A percentile compares a stretch with the other conserved stretches of the same genome.
These are phyloP conservation scores for Helobdella robusta DNA, from an alignment of 2,888 invertebrate genomes.

Conservation along the genomic window DNA sequence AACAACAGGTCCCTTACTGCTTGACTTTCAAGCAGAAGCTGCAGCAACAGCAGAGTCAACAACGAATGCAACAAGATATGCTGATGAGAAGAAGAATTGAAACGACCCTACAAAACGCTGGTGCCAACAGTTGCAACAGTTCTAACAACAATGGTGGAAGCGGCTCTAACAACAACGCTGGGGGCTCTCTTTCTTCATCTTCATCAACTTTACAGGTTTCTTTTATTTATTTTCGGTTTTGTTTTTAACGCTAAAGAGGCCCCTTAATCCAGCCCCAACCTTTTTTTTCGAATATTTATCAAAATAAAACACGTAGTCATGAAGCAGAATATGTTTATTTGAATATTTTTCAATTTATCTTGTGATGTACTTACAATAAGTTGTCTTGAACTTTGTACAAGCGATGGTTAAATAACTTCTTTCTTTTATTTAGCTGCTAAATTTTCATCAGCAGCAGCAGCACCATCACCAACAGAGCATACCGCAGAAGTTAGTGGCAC, in stretches of 20 bases:
- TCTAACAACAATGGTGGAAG: slow-evolving; percentile 41
- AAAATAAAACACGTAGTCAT: neutral
- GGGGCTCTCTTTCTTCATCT: slow-evolving; percentile 6
- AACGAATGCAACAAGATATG: slow-evolving; percentile 87
- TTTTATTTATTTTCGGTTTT: neutral
- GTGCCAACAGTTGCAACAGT: slow-evolving; percentile 35
- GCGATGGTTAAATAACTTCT: no score
- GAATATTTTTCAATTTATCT: neutral
- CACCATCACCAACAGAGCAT: slow-evolving; percentile 7
- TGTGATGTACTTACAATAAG: neutral
- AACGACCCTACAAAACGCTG: slow-evolving; percentile 48
- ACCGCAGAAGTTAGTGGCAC: slow-evolving; percentile 1
- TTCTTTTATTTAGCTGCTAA: neutral
- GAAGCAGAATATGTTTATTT: neutral
- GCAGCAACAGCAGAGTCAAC: slow-evolving; percentile 90
- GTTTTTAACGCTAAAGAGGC: neutral
- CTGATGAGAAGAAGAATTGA: slow-evolving; percentile 62
- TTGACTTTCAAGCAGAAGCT: slow-evolving; percentile 94
- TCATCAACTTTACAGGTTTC: no score
- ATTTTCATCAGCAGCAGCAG: slow-evolving; percentile 15
- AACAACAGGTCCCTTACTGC: slow-evolving; percentile 99
- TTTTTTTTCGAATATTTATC: neutral
- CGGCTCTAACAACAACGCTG: slow-evolving; percentile 37
- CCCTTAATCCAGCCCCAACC: neutral
- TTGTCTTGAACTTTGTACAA: no score